These are phyloP conservation scores for Melieria omissa DNA, from an alignment of 2,888 invertebrate genomes.

Conservation along the genomic window DNA sequence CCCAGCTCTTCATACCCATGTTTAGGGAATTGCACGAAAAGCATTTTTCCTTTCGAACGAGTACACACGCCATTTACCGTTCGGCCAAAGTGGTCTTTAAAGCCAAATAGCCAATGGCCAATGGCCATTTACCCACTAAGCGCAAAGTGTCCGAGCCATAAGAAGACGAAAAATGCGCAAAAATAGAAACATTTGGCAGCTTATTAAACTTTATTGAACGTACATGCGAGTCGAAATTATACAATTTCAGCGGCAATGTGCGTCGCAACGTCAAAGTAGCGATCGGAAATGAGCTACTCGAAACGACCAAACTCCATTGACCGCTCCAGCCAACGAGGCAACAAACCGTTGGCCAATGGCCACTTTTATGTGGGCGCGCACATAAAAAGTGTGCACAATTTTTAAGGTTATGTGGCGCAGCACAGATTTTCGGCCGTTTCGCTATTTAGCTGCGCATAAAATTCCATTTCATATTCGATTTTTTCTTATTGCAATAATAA, in stretches of 20 bases:
- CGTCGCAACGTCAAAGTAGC: not conserved
- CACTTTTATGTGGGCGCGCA: no score
- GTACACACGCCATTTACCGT: constrained; percentile 22
- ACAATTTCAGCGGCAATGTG: not conserved
- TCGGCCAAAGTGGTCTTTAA: constrained; percentile 22
- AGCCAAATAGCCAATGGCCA: constrained; percentile 27
- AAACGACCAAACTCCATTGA: constrained; percentile 19
- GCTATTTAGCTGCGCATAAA: no score
- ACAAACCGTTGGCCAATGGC: not conserved
- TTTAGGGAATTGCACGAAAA: constrained; percentile 17
- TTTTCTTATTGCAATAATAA: no score
- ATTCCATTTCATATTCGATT: no score
- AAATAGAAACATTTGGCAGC: constrained; percentile 13
- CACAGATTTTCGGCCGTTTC: no score
- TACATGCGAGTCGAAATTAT: not conserved
- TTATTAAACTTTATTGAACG: constrained; percentile 28
- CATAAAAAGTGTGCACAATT: no score
- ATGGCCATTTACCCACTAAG: constrained; percentile 24
- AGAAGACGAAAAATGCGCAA: constrained; percentile 5
- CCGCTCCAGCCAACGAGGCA: not conserved
- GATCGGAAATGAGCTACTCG: constrained; percentile 22
- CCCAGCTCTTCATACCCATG: not conserved
- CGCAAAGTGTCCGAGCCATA: constrained; percentile 15
- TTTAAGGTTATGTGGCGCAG: no score
- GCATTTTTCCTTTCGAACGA: not conserved